Percentiles rank a stretch among this genome's conserved stretches.
Evolutionary conservation across 1,140 invertebrate genomes (phyloP).

Genomic region (Paraescarpia echinospica): DNA sequence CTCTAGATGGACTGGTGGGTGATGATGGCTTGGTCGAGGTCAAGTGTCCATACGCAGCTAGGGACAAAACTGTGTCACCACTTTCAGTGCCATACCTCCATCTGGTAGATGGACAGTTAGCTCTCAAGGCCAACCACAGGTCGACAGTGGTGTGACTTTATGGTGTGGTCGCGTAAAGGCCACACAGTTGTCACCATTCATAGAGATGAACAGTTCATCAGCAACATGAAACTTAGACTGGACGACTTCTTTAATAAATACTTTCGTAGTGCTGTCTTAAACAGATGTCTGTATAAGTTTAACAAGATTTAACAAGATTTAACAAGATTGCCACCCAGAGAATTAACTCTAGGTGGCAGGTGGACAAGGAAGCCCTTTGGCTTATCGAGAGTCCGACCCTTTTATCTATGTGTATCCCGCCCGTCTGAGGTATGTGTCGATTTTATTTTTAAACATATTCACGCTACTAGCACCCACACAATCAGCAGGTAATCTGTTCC

Average conservation of each 20-base stretch:
- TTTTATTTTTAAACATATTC: no score
- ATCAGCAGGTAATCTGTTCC: no score
- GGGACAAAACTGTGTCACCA: constrained; percentile 12
- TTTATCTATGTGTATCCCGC: no score
- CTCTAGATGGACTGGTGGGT: no score
- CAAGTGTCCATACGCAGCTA: constrained; percentile 26
- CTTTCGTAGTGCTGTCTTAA: neutral
- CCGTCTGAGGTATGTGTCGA: no score
- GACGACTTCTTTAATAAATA: neutral
- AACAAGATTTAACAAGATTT: no score
- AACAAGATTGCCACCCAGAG: no score
- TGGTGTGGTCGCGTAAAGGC: constrained; percentile 29
- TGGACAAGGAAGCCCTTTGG: no score
- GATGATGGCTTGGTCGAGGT: constrained; percentile 30
- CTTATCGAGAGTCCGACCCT: no score
- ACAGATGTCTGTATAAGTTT: neutral
- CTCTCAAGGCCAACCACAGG: constrained; percentile 27
- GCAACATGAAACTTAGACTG: constrained; percentile 14
- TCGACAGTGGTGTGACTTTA: constrained; percentile 30
- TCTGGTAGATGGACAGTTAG: constrained; percentile 22
- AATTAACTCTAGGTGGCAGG: no score
- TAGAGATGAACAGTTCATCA: constrained; percentile 21
- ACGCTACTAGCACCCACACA: no score
- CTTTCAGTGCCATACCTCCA: constrained; percentile 22
- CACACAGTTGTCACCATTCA: constrained; percentile 22